Evolutionary conservation across 1,140 invertebrate genomes (phyloP).

Genomic region (Brachionus paranguensis): DNA sequence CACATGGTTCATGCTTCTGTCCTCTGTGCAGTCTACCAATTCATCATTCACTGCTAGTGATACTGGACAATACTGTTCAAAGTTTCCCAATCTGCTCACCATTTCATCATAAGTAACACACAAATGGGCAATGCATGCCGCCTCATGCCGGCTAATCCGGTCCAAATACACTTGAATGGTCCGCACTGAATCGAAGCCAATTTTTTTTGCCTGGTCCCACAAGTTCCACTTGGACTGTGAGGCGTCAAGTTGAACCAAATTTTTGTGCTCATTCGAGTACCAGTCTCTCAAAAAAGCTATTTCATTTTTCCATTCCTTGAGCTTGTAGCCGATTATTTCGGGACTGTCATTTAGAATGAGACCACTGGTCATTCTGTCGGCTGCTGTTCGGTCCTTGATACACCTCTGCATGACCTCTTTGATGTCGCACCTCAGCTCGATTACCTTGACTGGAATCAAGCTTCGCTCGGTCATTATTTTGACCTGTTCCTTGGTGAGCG

Average conservation of each 20-base stretch:
- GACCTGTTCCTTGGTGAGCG: conserved; percentile 50
- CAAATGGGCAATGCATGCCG: conserved; percentile 51
- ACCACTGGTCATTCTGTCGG: conserved; percentile 44
- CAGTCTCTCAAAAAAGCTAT: conserved; percentile 47
- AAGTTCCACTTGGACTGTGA: conserved; percentile 54
- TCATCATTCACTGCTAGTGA: conserved; percentile 50
- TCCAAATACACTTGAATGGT: conserved; percentile 35
- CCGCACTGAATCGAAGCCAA: background rate
- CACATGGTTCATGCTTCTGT: conserved; percentile 47
- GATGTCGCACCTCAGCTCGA: conserved; percentile 50
- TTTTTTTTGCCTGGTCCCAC: conserved; percentile 45
- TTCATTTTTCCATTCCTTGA: conserved; percentile 47
- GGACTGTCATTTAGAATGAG: conserved; percentile 46
- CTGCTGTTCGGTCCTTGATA: conserved; percentile 48
- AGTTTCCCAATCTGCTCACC: conserved; percentile 50
- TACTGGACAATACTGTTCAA: conserved; percentile 55
- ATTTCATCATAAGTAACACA: conserved; percentile 55
- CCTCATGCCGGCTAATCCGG: conserved; percentile 42
- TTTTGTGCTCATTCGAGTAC: conserved; percentile 53
- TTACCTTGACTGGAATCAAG: conserved; percentile 53
- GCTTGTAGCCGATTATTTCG: conserved; percentile 50
- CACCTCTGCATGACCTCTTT: conserved; percentile 52
- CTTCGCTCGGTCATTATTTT: conserved; percentile 50
- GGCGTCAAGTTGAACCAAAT: conserved; percentile 46
- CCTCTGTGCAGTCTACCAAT: conserved; percentile 52